These are phyloP conservation scores for Odocoileus hemionus DNA, from an alignment of 2,113 vertebrate species.

Conservation along the genomic window DNA sequence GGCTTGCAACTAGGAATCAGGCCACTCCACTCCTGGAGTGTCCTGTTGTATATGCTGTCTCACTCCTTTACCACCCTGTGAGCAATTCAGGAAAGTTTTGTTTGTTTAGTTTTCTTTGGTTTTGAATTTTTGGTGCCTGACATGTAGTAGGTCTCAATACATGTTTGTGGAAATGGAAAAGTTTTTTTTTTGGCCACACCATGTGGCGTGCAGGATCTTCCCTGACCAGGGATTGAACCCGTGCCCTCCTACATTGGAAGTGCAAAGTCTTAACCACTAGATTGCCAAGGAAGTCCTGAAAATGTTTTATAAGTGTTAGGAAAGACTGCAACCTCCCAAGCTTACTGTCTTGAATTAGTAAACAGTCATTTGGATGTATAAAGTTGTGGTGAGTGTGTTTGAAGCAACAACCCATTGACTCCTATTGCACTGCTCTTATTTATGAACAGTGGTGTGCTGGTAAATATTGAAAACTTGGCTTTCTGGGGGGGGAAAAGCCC, in stretches of 20 bases:
- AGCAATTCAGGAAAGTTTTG: neutral
- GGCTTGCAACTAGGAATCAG: neutral
- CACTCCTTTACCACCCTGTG: neutral
- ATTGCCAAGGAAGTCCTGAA: neutral
- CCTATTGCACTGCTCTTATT: neutral
- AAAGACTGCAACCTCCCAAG: neutral
- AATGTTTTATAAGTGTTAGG: neutral
- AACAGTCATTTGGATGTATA: accelerated
- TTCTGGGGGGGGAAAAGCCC: accelerated
- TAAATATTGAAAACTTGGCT: neutral
- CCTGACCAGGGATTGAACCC: neutral
- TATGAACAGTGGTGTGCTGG: neutral
- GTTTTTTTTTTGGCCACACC: neutral
- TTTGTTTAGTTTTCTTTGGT: neutral
- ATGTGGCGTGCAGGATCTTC: neutral
- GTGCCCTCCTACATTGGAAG: neutral
- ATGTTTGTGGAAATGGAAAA: neutral
- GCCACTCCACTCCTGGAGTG: accelerated
- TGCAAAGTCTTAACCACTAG: neutral
- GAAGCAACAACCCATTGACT: neutral
- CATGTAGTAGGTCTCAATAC: neutral
- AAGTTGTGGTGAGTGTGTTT: neutral
- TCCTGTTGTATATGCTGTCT: neutral
- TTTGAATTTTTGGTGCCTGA: neutral
- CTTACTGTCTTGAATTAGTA: neutral